Evolutionary conservation across 1,140 invertebrate genomes (phyloP).

Genomic region (Coptotermes formosanus): DNA sequence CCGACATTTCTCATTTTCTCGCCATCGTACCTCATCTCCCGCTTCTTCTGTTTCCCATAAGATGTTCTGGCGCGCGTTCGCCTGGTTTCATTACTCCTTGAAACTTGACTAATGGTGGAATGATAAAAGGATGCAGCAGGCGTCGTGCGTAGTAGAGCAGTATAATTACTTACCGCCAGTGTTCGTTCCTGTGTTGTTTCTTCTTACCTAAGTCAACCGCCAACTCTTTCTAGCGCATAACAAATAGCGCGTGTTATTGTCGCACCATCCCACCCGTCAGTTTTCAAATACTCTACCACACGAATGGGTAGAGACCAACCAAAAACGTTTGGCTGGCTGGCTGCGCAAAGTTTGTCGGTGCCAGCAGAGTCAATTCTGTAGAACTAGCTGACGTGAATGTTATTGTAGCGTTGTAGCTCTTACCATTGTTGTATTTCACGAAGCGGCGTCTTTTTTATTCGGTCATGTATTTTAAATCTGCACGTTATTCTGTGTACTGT

Average conservation of each 20-base stretch:
- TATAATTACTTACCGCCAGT: not conserved
- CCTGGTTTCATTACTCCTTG: not conserved
- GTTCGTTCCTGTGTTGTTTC: not conserved
- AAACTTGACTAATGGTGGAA: not conserved
- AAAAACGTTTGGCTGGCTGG: not conserved
- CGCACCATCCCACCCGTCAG: not conserved
- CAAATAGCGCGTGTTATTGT: not conserved
- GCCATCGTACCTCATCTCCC: not conserved
- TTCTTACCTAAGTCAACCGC: conserved; percentile 4
- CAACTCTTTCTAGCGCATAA: not conserved
- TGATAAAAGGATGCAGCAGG: conserved; percentile 3
- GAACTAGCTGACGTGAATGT: not conserved
- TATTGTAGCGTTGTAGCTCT: not conserved
- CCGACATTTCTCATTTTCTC: not conserved
- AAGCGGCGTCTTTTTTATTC: too few species aligned
- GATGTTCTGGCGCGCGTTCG: not conserved
- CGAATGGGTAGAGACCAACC: not conserved
- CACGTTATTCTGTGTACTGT: too few species aligned
- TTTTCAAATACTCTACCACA: not conserved
- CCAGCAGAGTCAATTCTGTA: not conserved
- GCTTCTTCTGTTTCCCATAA: not conserved
- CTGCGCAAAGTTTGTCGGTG: not conserved
- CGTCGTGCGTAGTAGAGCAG: not conserved
- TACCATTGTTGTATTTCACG: too few species aligned
- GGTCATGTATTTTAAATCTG: too few species aligned